Evolutionary conservation across 2,888 invertebrate genomes (phyloP), one percentile per base, ranked within the genome.

Genomic region (Hemicrepidius hirtus): DNA sequence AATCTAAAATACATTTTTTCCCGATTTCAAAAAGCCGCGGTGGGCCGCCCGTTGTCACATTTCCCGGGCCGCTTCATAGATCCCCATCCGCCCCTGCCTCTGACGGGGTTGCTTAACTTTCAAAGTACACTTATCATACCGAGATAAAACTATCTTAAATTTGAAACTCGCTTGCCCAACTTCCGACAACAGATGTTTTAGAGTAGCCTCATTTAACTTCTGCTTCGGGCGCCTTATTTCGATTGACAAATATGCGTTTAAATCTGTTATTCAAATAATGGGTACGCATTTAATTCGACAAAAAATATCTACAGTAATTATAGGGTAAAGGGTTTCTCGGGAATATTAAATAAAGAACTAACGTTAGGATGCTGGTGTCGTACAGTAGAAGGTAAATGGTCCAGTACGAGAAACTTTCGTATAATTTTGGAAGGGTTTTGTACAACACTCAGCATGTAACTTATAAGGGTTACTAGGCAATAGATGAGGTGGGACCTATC

Each of bases 61-160:
- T n/a, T n/a, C n/a, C n/a, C n/a, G n/a, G n/a, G 16, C 16, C 2
- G 10, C 6, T 3, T 2, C n/a, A n/a, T 13, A 1, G 12, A 50
- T 24, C 18, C 24, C 3, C 2, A 24, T n/a, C 2, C 24, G 12
- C 24, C 24, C 50, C 9, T 6, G 24, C 50, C 20, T 50, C 20
- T 50, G 50, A 50, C 24, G 50, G 21, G 50, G 24, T 10, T 50
- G 24, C 9, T 9, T 50, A 50, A 21, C 50, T 50, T 50, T 50
- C 50, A 21, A 50, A 24, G 55, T 55, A 35, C 55, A 37, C 55
- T 55, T 55, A 55, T 55, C 18, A 37, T 37, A 18, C 35, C 3
- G 35, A 21, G 55, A 55, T 55, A 55, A 55, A 55, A 55, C 55
- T 55, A 55, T 55, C 50, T 50, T 55, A 55, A 55, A 55, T 55